Evolutionary conservation across 2,113 vertebrate genomes (phyloP).

Genomic region (Leucopternis melanops): DNA sequence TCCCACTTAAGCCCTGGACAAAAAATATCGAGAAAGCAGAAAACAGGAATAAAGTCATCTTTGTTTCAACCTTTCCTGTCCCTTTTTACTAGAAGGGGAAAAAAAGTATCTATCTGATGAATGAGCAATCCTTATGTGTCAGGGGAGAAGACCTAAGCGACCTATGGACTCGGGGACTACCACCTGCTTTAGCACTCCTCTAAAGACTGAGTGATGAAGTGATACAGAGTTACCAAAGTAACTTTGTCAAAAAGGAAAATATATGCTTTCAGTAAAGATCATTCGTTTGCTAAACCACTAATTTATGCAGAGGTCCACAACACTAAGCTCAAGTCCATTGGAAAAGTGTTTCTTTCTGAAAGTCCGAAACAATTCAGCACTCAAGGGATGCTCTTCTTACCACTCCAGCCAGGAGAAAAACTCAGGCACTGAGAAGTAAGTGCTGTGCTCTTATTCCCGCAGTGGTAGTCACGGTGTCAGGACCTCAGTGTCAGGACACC

Average conservation of each 20-base stretch:
- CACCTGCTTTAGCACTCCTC: background rate
- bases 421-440: background rate
- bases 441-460: background rate
- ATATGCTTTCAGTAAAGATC: background rate
- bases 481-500: background rate
- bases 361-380: background rate
- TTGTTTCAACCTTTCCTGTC: constrained; percentile 48
- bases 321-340: background rate
- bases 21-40: background rate
- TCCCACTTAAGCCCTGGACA: constrained; percentile 36
- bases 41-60: constrained; percentile 57
- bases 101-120: background rate
- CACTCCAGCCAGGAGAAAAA: background rate
- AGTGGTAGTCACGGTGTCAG: background rate
- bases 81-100: background rate
- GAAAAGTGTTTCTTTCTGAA: background rate
- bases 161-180: background rate
- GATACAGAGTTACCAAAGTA: background rate
- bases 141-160: background rate
- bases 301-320: background rate
- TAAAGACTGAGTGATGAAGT: background rate
- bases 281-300: background rate
- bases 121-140: background rate
- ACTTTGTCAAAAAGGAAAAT: background rate
- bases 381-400: background rate